Percentiles rank a stretch among this genome's conserved stretches.
phyloP scores from a whole-genome alignment of 2,888 invertebrate species.

The Dryadula phaetusa region DNA sequence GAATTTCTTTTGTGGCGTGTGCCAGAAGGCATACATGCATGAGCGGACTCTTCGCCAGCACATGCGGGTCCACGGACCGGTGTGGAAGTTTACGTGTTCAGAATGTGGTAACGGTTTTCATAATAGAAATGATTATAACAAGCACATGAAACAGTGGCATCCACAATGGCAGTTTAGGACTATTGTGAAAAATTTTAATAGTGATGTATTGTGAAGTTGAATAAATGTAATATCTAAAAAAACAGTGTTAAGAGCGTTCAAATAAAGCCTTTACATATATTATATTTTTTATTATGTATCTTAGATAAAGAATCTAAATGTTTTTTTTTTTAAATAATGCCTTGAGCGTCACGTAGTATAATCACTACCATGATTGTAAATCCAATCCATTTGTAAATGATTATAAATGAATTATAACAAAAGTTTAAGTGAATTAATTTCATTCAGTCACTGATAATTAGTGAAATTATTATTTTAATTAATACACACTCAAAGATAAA shows the following conservation, averaged over 20 bases:
- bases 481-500: too few relatives aligned
- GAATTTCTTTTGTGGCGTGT: constrained; percentile 70
- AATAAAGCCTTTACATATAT: not conserved
- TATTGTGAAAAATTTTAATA: constrained; percentile 63
- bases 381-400: too few relatives aligned
- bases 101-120: constrained; percentile 72
- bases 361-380: too few relatives aligned
- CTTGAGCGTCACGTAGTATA: too few relatives aligned
- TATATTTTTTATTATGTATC: not conserved
- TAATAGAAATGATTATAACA: constrained; percentile 69
- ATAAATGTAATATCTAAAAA: not conserved
- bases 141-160: constrained; percentile 77
- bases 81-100: constrained; percentile 67
- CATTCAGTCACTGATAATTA: too few relatives aligned
- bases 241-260: not conserved
- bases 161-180: constrained; percentile 70
- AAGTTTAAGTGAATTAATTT: too few relatives aligned
- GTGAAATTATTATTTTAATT: too few relatives aligned
- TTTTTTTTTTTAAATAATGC: too few relatives aligned
- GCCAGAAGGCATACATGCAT: constrained; percentile 77
- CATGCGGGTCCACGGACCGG: constrained; percentile 70
- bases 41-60: constrained; percentile 73
- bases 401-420: too few relatives aligned
- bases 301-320: too few relatives aligned
- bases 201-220: constrained; percentile 47